Percentiles rank a stretch among this genome's conserved stretches.
Evolutionary conservation across 2,797 vertebrate genomes (phyloP).

Genomic region (Scyliorhinus canicula): DNA sequence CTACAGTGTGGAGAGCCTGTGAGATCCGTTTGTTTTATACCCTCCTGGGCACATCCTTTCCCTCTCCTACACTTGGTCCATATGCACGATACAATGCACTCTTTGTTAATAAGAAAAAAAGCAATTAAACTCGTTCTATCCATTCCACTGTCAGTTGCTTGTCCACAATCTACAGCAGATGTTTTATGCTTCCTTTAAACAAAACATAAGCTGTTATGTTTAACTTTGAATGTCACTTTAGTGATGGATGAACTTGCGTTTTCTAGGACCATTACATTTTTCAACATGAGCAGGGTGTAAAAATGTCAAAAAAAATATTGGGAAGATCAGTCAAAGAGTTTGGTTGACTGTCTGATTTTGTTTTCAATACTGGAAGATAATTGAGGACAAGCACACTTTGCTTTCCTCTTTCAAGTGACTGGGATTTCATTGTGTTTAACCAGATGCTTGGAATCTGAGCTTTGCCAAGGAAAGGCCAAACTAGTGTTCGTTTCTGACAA

Average conservation of each 20-base stretch:
- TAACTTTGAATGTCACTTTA: slow-evolving; percentile 28
- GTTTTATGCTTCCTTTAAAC: slow-evolving; percentile 36
- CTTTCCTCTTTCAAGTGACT: neutral
- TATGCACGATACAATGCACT: neutral
- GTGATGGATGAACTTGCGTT: slow-evolving; percentile 35
- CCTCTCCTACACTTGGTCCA: neutral
- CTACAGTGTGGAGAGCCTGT: neutral
- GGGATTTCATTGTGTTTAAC: slow-evolving; percentile 7
- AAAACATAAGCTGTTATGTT: slow-evolving; percentile 38
- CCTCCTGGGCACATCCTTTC: neutral
- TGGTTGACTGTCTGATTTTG: neutral
- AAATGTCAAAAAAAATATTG: slow-evolving; percentile 26
- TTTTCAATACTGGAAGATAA: slow-evolving; percentile 2
- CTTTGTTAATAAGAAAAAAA: slow-evolving; percentile 30
- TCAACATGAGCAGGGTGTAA: slow-evolving; percentile 18
- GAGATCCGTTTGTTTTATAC: neutral
- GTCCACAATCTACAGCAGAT: slow-evolving; percentile 34
- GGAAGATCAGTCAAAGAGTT: slow-evolving; percentile 11
- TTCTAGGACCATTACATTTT: slow-evolving; percentile 32
- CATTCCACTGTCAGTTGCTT: slow-evolving; percentile 34
- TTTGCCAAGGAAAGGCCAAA: neutral
- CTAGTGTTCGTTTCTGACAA: slow-evolving; percentile 13
- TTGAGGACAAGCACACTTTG: neutral
- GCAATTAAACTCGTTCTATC: slow-evolving; percentile 33
- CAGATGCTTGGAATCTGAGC: slow-evolving; percentile 20